Percentiles rank a stretch among this genome's conserved stretches.
Evolutionary conservation across 2,113 vertebrate genomes (phyloP).

Genomic region (Chlamydotis undulata): DNA sequence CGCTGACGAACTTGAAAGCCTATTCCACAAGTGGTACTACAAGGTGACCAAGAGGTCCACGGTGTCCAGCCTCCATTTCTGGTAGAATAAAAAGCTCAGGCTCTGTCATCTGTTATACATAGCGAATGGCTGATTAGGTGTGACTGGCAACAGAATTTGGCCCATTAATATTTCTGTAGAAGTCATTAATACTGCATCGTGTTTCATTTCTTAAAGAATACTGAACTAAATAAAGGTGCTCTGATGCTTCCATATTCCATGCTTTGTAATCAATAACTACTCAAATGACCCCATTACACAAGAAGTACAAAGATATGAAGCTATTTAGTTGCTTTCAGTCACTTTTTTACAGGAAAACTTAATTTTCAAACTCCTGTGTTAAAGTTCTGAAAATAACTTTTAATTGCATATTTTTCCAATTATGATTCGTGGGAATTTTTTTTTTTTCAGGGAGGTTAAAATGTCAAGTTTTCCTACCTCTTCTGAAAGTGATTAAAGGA

Average conservation of each 20-base stretch:
- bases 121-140: slow-evolving; percentile 11
- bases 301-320: not conserved
- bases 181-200: not conserved
- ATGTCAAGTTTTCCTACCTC: not conserved
- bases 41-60: slow-evolving; percentile 94
- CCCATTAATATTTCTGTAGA: slow-evolving; percentile 27
- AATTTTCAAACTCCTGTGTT: not conserved
- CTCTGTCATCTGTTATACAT: slow-evolving; percentile 62
- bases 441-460: not conserved
- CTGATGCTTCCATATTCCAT: not conserved
- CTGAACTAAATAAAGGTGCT: not conserved
- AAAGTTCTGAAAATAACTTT: not conserved
- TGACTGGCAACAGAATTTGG: not conserved
- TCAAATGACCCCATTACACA: not conserved
- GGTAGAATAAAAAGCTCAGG: slow-evolving; percentile 57
- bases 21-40: slow-evolving; percentile 96
- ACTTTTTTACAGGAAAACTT: not conserved
- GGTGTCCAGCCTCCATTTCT: slow-evolving; percentile 98
- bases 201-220: not conserved
- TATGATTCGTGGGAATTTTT: not conserved
- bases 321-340: not conserved
- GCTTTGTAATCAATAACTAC: not conserved
- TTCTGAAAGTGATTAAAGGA: not conserved
- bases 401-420: not conserved
- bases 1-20: slow-evolving; percentile 98